phyloP scores from a whole-genome alignment of 2,888 invertebrate genomes.

The Himalopsyche tibetana region DNA sequence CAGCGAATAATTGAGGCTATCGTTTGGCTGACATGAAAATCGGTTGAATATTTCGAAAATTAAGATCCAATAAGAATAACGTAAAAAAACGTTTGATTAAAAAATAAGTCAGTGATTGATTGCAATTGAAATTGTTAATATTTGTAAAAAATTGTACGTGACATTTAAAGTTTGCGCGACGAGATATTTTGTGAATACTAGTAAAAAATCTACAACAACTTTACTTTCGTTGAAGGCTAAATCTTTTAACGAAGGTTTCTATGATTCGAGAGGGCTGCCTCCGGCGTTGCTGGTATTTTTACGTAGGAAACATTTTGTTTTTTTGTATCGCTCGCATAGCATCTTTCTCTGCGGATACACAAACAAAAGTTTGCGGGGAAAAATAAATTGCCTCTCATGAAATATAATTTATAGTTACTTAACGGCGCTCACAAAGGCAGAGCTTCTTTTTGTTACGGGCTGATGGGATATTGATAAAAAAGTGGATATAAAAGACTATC shows the following conservation, averaged over 20 bases:
- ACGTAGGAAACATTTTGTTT: slow-evolving; percentile 18
- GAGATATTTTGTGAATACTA: too few relatives aligned
- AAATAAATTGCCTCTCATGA: slow-evolving; percentile 31
- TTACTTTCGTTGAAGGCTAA: not conserved
- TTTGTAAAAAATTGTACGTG: too few relatives aligned
- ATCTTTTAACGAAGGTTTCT: slow-evolving; percentile 30
- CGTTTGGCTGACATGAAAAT: too few relatives aligned
- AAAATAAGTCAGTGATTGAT: too few relatives aligned
- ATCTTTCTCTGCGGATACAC: slow-evolving; percentile 34
- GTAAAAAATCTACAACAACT: not conserved
- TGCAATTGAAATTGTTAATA: too few relatives aligned
- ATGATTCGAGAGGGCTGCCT: slow-evolving; percentile 5
- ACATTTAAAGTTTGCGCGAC: too few relatives aligned
- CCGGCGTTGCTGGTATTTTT: not conserved
- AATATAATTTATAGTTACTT: slow-evolving; percentile 34
- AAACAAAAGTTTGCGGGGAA: slow-evolving; percentile 30
- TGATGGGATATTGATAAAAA: slow-evolving; percentile 31
- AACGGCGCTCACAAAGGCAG: slow-evolving; percentile 15
- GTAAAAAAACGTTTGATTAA: too few relatives aligned
- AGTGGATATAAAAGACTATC: slow-evolving; percentile 16
- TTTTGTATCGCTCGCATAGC: slow-evolving; percentile 13
- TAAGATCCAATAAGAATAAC: too few relatives aligned
- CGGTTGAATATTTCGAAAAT: too few relatives aligned
- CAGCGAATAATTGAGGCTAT: too few relatives aligned
- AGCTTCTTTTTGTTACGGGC: slow-evolving; percentile 15